These are phyloP conservation scores for Fissipunctia ypsillon DNA, from an alignment of 2,888 invertebrate species.

Conservation along the genomic window DNA sequence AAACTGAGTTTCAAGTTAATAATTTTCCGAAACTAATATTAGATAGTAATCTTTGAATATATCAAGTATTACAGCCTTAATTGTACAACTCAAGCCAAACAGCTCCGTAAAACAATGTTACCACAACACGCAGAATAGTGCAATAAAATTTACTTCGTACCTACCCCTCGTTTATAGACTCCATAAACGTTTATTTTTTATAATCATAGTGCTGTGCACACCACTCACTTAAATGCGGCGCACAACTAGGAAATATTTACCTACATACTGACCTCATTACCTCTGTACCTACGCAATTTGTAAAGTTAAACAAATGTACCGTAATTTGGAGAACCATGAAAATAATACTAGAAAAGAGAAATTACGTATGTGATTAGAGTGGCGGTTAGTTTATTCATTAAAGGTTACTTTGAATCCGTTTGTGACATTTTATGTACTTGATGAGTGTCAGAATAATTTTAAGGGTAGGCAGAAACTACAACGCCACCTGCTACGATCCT, in stretches of 20 bases:
- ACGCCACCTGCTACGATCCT: no score
- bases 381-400: neutral
- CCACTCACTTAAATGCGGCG: constrained; percentile 46
- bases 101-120: constrained; percentile 7
- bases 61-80: neutral
- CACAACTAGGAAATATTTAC: constrained; percentile 57
- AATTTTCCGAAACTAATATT: neutral
- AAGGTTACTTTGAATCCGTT: neutral
- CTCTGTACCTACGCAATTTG: constrained; percentile 16
- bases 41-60: neutral
- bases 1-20: neutral
- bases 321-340: constrained; percentile 6
- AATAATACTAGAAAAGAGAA: neutral
- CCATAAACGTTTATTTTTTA: constrained; percentile 44
- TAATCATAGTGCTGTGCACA: constrained; percentile 49
- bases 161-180: constrained; percentile 31
- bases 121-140: neutral
- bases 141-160: constrained; percentile 35
- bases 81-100: neutral
- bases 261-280: constrained; percentile 53
- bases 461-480: no score
- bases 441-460: neutral
- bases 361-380: neutral
- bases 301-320: constrained; percentile 8
- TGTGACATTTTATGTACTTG: neutral